Evolutionary conservation across 2,888 invertebrate genomes (phyloP).

Genomic region (Drosophila paramelanica): DNA sequence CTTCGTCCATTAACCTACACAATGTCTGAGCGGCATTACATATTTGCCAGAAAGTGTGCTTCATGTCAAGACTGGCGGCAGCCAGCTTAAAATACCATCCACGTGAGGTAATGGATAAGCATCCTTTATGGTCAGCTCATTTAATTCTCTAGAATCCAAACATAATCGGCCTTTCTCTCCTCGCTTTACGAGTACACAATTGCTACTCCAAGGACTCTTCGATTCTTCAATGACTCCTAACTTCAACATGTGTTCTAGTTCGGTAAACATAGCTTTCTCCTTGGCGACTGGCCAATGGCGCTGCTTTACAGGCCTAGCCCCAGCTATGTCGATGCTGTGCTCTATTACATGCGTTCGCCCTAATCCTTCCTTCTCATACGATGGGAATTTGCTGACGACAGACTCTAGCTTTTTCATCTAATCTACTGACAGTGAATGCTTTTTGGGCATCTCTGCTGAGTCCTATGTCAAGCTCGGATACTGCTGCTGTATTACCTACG

Average conservation of each 20-base stretch:
- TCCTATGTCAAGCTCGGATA: too few species aligned
- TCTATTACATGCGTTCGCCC: slow-evolving; percentile 1
- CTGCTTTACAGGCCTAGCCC: slow-evolving; percentile 20
- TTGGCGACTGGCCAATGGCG: slow-evolving; percentile 6
- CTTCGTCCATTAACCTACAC: slow-evolving; percentile 1
- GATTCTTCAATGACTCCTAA: background rate
- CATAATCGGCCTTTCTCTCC: slow-evolving; percentile 50
- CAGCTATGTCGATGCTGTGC: slow-evolving; percentile 2
- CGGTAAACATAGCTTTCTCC: background rate
- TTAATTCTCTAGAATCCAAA: slow-evolving; percentile 67
- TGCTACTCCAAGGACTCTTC: slow-evolving; percentile 6
- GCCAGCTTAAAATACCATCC: background rate
- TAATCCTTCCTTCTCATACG: slow-evolving; percentile 2
- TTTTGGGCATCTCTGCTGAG: background rate
- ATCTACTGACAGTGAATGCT: background rate
- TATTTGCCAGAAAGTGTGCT: slow-evolving; percentile 1
- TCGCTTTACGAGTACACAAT: slow-evolving; percentile 62
- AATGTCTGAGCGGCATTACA: slow-evolving; percentile 29
- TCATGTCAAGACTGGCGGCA: background rate
- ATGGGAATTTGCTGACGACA: background rate
- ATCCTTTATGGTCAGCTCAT: slow-evolving; percentile 58
- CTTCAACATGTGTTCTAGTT: background rate
- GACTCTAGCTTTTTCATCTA: background rate
- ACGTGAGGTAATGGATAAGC: slow-evolving; percentile 24
- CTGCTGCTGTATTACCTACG: background rate